phyloP scores from a whole-genome alignment of 2,113 vertebrate genomes.

The Chitala chitala region DNA sequence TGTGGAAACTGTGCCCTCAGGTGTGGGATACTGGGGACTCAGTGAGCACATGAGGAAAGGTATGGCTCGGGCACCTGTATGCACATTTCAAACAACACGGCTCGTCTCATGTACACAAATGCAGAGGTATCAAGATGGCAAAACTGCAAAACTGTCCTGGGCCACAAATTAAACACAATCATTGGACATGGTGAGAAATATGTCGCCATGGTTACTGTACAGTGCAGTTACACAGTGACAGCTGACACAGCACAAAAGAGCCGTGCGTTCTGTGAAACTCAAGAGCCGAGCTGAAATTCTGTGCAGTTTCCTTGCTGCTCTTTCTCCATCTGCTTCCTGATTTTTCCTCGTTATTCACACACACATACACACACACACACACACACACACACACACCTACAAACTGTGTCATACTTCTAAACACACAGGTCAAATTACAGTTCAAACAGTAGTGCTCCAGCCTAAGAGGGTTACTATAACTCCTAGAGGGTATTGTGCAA shows the following conservation, averaged over 20 bases:
- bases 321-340: not conserved
- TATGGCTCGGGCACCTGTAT: not conserved
- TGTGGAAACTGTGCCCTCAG: not conserved
- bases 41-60: not conserved
- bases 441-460: too few relatives aligned
- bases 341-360: too few relatives aligned
- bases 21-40: not conserved
- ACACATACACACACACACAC: too few relatives aligned
- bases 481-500: too few relatives aligned
- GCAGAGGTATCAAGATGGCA: not conserved
- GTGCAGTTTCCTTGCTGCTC: not conserved
- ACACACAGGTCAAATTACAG: too few relatives aligned
- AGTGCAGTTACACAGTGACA: not conserved
- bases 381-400: too few relatives aligned
- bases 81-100: not conserved
- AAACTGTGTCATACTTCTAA: too few relatives aligned
- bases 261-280: too few relatives aligned
- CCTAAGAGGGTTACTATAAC: too few relatives aligned
- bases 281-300: too few relatives aligned
- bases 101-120: not conserved
- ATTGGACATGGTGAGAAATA: not conserved
- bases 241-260: not conserved
- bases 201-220: slow-evolving; percentile 9
- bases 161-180: not conserved
- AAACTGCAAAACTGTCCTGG: not conserved